Percentiles rank a stretch among this genome's conserved stretches.
Evolutionary conservation across 1,140 invertebrate species (phyloP).

Genomic region (Sycophila sp.): DNA sequence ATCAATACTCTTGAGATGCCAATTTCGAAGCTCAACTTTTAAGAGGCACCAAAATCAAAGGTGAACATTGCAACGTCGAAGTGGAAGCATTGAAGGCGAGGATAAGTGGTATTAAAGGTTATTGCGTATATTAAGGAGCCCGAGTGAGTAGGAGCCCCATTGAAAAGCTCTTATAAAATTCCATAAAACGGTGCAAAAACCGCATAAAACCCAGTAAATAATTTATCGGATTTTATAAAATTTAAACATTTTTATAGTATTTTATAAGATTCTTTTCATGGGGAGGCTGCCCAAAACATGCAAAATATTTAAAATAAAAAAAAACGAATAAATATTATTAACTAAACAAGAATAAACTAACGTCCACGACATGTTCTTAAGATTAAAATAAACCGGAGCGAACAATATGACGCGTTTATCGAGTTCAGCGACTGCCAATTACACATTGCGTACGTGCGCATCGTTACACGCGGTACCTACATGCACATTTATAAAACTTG

Average conservation of each 20-base stretch:
- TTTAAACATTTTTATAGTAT: too few relatives aligned
- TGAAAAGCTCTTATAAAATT: too few relatives aligned
- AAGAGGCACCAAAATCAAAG: too few relatives aligned
- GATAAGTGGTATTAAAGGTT: slow-evolving; percentile 33
- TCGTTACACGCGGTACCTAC: neutral
- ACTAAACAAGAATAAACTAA: slow-evolving; percentile 29
- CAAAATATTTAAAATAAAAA: slow-evolving; percentile 3
- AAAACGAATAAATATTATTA: slow-evolving; percentile 15
- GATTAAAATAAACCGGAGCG: slow-evolving; percentile 7
- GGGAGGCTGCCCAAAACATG: neutral
- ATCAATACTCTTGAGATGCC: too few relatives aligned
- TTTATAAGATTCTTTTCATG: too few relatives aligned
- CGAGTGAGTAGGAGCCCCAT: slow-evolving; percentile 23
- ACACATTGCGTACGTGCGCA: slow-evolving; percentile 18
- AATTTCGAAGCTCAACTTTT: too few relatives aligned
- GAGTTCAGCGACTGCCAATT: slow-evolving; percentile 34
- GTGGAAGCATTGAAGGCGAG: slow-evolving; percentile 7
- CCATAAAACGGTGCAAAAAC: too few relatives aligned
- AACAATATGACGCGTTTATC: slow-evolving; percentile 21
- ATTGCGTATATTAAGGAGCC: slow-evolving; percentile 25
- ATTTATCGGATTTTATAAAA: too few relatives aligned
- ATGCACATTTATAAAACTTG: slow-evolving; percentile 10
- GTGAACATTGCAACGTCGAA: too few relatives aligned
- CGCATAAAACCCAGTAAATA: too few relatives aligned
- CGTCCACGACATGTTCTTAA: slow-evolving; percentile 21